Conservation (phyloP, 1,140 invertebrate genomes). For the Drosophila pruinosa region DNA sequence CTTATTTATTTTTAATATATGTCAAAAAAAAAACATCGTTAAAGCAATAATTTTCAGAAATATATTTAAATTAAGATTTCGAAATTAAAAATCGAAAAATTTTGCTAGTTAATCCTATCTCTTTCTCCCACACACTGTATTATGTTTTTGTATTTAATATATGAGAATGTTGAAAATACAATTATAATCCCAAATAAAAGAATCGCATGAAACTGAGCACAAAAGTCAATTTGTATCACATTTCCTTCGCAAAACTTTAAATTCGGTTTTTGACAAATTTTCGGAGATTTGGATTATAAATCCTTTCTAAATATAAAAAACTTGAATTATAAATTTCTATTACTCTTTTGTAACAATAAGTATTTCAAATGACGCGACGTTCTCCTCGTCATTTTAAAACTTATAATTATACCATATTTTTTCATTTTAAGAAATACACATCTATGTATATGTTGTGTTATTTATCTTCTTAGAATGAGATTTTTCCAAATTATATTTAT, state of each 20-base stretch:
- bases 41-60: constrained; percentile 17
- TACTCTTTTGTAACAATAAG: constrained; percentile 59
- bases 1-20: not conserved
- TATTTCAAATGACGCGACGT: constrained; percentile 59
- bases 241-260: constrained; percentile 36
- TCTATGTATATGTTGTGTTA: constrained; percentile 25
- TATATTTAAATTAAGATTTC: constrained; percentile 13
- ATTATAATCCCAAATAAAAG: constrained; percentile 8
- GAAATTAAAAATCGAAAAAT: constrained; percentile 41
- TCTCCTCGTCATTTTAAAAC: no score
- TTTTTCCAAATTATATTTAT: not conserved
- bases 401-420: no score
- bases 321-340: constrained; percentile 32
- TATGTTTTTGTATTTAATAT: constrained; percentile 57
- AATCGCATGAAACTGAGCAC: constrained; percentile 73
- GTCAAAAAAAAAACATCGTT: not conserved
- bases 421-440: no score
- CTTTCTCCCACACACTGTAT: constrained; percentile 47
- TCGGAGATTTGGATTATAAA: constrained; percentile 62
- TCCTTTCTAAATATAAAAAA: constrained; percentile 40
- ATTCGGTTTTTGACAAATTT: constrained; percentile 60
- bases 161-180: constrained; percentile 27
- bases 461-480: constrained; percentile 63
- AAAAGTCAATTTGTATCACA: constrained; percentile 54
- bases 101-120: constrained; percentile 26